phyloP scores from a whole-genome alignment of 1,140 invertebrate species.

The Tigriopus japonicus region DNA sequence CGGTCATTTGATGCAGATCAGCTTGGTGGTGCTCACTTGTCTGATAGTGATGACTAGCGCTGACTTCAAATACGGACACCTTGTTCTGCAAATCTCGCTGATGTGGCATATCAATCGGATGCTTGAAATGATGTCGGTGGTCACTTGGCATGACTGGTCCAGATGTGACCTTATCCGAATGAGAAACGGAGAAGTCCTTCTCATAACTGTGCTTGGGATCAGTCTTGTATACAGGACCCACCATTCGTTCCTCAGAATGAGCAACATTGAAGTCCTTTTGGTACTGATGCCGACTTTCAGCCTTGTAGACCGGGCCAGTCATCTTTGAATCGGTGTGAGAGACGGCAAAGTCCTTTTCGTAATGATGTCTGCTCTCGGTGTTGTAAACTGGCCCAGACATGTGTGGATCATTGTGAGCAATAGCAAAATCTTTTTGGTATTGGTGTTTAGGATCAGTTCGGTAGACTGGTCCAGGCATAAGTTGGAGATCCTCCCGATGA shows the following conservation, averaged over 20 bases:
- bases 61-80: constrained; percentile 5
- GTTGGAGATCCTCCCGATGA: constrained; percentile 4
- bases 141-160: background rate
- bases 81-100: constrained; percentile 1
- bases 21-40: constrained; percentile 1
- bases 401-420: background rate
- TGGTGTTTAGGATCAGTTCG: background rate
- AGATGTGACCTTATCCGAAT: background rate
- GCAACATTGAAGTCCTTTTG: constrained; percentile 5
- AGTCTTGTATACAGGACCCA: constrained; percentile 10
- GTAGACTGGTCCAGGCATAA: constrained; percentile 7
- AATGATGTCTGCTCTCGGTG: background rate
- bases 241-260: background rate
- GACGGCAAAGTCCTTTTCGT: background rate
- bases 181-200: background rate
- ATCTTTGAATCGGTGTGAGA: background rate
- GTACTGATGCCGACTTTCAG: background rate
- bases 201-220: constrained; percentile 10
- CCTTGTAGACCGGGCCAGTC: constrained; percentile 8
- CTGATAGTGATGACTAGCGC: constrained; percentile 7
- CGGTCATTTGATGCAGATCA: constrained; percentile 1
- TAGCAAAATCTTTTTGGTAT: constrained; percentile 4
- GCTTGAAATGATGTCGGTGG: constrained; percentile 11
- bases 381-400: background rate
- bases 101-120: constrained; percentile 8